Conservation (phyloP, 2,113 vertebrate genomes). For the Phasianus colchicus region DNA sequence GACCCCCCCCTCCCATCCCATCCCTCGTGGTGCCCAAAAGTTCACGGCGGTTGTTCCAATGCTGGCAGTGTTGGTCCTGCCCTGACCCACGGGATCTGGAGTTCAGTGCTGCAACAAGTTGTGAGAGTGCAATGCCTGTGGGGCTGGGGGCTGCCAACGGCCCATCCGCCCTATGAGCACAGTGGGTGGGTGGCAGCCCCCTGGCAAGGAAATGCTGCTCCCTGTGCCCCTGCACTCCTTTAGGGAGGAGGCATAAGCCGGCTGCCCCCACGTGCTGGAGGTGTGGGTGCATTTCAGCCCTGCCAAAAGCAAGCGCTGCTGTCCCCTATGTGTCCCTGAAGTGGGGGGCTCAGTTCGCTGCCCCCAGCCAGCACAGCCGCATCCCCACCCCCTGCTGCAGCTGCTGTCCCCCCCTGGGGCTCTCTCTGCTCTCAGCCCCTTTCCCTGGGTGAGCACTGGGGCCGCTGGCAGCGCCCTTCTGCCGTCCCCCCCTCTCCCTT, state of each 20-base stretch:
- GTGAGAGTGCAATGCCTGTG: rapidly evolving
- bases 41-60: rapidly evolving
- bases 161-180: background rate
- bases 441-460: background rate
- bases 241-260: rapidly evolving
- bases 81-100: background rate
- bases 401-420: rapidly evolving
- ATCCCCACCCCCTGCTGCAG: background rate
- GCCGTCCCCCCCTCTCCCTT: background rate
- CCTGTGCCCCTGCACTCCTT: background rate
- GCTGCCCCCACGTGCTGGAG: rapidly evolving
- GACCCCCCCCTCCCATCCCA: too few species aligned
- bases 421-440: background rate
- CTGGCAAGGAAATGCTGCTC: rapidly evolving
- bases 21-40: background rate
- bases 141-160: too few species aligned
- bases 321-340: background rate
- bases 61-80: background rate
- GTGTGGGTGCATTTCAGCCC: too few species aligned
- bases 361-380: background rate
- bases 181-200: background rate
- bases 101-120: background rate
- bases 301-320: too few species aligned
- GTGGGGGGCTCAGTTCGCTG: background rate
- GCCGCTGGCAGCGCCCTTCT: background rate